Conservation (phyloP, 1,140 invertebrate species). For the Saccostrea echinata region DNA sequence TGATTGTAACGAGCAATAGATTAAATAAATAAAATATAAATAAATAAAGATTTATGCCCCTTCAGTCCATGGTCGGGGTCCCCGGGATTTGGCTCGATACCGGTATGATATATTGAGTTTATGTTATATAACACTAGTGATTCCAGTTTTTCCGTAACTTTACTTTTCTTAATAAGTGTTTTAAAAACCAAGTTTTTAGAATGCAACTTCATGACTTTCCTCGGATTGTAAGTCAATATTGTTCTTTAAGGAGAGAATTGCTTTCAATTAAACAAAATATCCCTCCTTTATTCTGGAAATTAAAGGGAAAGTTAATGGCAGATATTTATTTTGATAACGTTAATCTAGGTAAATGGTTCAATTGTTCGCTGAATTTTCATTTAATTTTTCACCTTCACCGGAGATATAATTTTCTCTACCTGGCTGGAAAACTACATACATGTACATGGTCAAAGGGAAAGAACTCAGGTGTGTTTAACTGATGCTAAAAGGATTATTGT, state of each 20-base stretch:
- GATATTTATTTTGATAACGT: slow-evolving; percentile 2
- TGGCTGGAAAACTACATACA: not conserved
- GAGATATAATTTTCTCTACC: not conserved
- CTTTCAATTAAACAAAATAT: not conserved
- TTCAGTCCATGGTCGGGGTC: too few relatives aligned
- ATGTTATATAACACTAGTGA: not conserved
- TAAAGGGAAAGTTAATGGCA: not conserved
- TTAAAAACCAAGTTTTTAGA: not conserved
- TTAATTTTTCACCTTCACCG: not conserved
- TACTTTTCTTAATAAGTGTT: not conserved
- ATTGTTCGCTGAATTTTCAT: not conserved
- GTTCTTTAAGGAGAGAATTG: not conserved
- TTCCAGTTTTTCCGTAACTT: not conserved
- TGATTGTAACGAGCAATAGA: too few relatives aligned
- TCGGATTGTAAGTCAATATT: not conserved
- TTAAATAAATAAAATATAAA: too few relatives aligned
- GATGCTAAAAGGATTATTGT: not conserved
- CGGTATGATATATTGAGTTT: too few relatives aligned
- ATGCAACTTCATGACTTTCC: not conserved
- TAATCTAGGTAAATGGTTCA: not conserved
- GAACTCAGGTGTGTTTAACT: not conserved
- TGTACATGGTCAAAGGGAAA: not conserved
- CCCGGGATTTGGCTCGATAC: too few relatives aligned
- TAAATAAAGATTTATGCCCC: too few relatives aligned
- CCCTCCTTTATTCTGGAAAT: not conserved